Conservation (phyloP, 2,113 vertebrate genomes). For the Empidonax traillii region DNA sequence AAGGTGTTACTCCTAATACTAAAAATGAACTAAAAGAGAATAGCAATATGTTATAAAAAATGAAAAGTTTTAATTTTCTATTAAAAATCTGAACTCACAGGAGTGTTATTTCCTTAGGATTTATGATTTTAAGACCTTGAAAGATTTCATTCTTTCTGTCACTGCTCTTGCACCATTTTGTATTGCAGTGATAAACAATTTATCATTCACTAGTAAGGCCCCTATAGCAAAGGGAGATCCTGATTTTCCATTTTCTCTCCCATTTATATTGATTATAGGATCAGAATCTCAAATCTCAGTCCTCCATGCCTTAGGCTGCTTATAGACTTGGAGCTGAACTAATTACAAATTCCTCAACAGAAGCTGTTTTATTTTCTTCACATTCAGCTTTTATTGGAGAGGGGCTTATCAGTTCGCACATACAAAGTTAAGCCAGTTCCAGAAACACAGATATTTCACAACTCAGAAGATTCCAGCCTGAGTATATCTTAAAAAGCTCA, state of each 20-base stretch:
- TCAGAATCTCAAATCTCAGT: background rate
- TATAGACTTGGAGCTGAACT: background rate
- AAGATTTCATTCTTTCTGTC: background rate
- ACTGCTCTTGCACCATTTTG: background rate
- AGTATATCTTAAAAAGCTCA: background rate
- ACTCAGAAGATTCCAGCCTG: background rate
- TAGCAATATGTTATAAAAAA: background rate
- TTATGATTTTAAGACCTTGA: background rate
- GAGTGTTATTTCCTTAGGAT: background rate
- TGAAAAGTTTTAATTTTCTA: background rate
- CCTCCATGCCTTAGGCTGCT: background rate
- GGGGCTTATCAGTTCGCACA: background rate
- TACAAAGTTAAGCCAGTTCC: background rate
- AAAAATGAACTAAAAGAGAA: background rate
- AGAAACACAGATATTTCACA: slow-evolving; percentile 9
- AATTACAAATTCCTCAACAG: background rate
- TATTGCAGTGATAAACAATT: background rate
- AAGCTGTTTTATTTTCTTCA: background rate
- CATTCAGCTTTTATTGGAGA: background rate
- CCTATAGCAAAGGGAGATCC: background rate
- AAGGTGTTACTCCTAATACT: background rate
- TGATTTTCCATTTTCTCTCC: background rate
- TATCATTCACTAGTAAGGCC: background rate
- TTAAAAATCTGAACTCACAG: background rate
- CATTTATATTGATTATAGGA: background rate